Base-by-base conservation (phyloP, 2,888 invertebrate genomes). In the Xylota segnis region DNA sequence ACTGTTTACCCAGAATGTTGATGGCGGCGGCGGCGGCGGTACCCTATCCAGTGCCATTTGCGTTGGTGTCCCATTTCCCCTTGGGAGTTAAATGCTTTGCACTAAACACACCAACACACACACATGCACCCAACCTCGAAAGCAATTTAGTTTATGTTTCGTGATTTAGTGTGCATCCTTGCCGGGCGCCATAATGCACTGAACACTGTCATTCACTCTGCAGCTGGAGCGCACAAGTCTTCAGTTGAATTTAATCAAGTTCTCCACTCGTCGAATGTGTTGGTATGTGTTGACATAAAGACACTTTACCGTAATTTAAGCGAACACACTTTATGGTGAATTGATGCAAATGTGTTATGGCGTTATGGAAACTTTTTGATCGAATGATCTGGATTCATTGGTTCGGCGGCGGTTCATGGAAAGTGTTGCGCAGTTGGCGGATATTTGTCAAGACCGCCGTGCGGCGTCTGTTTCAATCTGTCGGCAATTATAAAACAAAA, bases 101-200 rank as follows among this genome's bases (percentile, higher is more conserved):
- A 9, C 34, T 32, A 32, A 6, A 4, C 32, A 32, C 40, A 12
- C n/a, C 34, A 37, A 10, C 16, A 43, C 37, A 1, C 40, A 16
- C 5, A 16, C 5, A 23, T 18, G 9, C 12, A 40, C 18, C 27
- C 29, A 29, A 29, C 16, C 47, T 58, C 47, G 34, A 58, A 58
- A 71, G 70, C 70, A 71, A 71, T 71, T 71, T 71, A 23, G 58
- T 34, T 47, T 34, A 34, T 71, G 34, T 32, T 47, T 23, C 70
- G 32, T 47, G 47, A 3, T 29, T 63, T 47, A 63, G 63, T 54
- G 63, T 54, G 54, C 40, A 66, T 66, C 34, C n/a, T 43, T 43
- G 23, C 10, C 12, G 9, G 68, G 40, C 29, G 54, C 54, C 47
- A 16, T 47, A 47, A 29, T 68, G 40, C 54, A 54, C 32, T 47